Evolutionary conservation across 2,888 invertebrate species (phyloP), one percentile per base, ranked within the genome.

Genomic region (Pantelozetes paolii): DNA sequence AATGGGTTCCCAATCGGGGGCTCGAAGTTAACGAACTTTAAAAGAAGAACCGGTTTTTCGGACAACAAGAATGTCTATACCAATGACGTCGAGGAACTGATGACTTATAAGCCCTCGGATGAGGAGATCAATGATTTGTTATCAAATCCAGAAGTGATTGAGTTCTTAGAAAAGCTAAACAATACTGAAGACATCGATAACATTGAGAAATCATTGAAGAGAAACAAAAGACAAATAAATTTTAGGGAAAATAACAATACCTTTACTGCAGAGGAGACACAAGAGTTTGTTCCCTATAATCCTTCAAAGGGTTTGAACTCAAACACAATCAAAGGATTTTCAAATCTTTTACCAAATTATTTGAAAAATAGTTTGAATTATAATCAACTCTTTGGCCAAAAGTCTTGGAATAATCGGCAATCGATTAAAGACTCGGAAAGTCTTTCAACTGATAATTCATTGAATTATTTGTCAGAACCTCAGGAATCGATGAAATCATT

Each of bases 1-100:
- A 32, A 59, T 28, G 59, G 59, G 18, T 59, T 59, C 32, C 59
- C 59, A 3, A 30, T 59, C 15, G 59, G 59, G 1, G 59, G 59
- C 28, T 59, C 59, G 3, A 59, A 59, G 11, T 59, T 59, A 13
- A 28, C 26, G 5, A 6, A 26, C 2, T 13, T 30, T 23, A 30
- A 15, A 1, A 28, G 13, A 59, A 59, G 59, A 59, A 59, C 2
- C 28, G 59, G 18, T 50, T n/a, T 6, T 6, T 5, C 18, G 20
- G 15, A 50, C 9, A 9, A 36, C 5, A 36, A 9, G 6, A 36
- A 36, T 36, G 36, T 36, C 36, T 36, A 36, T 36, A 8, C 9
- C 3, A 28, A 28, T 15, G 13, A 59, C 6, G 5, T 28, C 11
- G 30, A 26, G 1, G 6, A 59, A 13, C 1, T 8, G 9, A 18